Evolutionary conservation across 2,113 vertebrate species (phyloP), one percentile per base, ranked within the genome.

Genomic region (Rhea pennata): DNA sequence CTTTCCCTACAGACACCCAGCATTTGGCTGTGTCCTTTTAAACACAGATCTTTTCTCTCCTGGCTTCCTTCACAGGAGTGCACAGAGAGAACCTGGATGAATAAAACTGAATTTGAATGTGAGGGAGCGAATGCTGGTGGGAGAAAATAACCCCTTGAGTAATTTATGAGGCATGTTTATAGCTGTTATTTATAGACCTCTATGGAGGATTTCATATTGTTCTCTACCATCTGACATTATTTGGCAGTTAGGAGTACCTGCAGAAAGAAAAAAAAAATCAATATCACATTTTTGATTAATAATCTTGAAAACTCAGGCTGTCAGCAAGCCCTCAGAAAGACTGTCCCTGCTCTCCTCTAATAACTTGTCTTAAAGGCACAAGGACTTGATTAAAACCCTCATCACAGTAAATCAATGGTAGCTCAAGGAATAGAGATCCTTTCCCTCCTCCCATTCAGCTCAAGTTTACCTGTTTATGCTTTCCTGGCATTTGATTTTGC

Each of bases 121-220:
- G 72, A 67, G 62, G 66, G 61, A 79, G 85, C 48, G 88, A 73
- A 64, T 5, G 21, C 1, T 22, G n/a, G 72, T 15, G 46, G 78
- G 50, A 78, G 73, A 75, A 82, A 72, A 79, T 23, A 71, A 64
- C 51, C 73, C 91, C 80, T 69, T 19, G 75, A 69, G 82, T 92
- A 71, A 95, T 94, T 93, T 82, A 84, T 66, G 54, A 83, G 93
- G 51, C 85, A 76, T 3, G 0, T 88, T 85, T 90, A 65, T 15
- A 56, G 82, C 72, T 61, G 36, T 82, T 91, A 94, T 97, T 96
- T 94, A 94, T 91, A 84, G 90, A 31, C 15, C 61, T 80, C 85
- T 51, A 4, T 6, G 46, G 76, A 50, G 75, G 36, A 89, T 73
- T 73, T 93, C 42, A 39, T 74, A 83, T 86, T 90, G 85, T 95